A percentile compares a stretch with the other conserved stretches of the same genome.
Conservation (phyloP, 1,140 invertebrate species). For the Conus betulinus region DNA sequence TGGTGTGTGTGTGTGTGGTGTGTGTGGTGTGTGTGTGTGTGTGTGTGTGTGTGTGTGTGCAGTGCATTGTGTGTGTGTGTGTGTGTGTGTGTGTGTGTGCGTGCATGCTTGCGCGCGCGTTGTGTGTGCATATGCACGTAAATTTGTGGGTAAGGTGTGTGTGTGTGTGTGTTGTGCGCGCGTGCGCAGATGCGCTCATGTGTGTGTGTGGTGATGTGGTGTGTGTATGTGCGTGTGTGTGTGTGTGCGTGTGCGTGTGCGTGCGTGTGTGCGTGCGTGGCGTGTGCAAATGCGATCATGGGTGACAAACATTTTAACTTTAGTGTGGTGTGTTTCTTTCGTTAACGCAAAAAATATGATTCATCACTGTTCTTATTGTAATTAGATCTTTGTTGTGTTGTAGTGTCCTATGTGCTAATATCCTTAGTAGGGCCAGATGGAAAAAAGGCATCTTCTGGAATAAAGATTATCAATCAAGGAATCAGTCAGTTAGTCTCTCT, state of each 20-base stretch:
- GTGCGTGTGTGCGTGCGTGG: slow-evolving; percentile 22
- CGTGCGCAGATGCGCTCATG: too few relatives aligned
- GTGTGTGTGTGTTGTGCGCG: too few relatives aligned
- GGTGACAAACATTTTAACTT: not conserved
- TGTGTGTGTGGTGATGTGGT: too few relatives aligned
- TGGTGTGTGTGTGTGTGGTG: too few relatives aligned
- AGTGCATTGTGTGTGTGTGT: slow-evolving; percentile 7
- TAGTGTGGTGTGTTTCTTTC: not conserved
- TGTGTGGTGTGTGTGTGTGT: not conserved
- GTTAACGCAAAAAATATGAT: not conserved
- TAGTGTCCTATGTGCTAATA: not conserved
- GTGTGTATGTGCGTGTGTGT: too few relatives aligned
- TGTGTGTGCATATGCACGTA: too few relatives aligned
- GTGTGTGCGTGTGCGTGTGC: slow-evolving; percentile 3
- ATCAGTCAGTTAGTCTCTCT: too few relatives aligned
- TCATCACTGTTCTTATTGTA: not conserved
- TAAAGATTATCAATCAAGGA: too few relatives aligned
- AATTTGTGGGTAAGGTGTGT: too few relatives aligned
- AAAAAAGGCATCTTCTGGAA: not conserved
- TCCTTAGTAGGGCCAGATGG: not conserved
- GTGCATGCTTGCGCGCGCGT: too few relatives aligned
- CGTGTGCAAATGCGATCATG: not conserved
- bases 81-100: too few relatives aligned
- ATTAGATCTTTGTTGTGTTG: not conserved
- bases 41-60: slow-evolving; percentile 34